Conservation (phyloP, 2,888 invertebrate genomes). For the Cephus nigrinus region DNA sequence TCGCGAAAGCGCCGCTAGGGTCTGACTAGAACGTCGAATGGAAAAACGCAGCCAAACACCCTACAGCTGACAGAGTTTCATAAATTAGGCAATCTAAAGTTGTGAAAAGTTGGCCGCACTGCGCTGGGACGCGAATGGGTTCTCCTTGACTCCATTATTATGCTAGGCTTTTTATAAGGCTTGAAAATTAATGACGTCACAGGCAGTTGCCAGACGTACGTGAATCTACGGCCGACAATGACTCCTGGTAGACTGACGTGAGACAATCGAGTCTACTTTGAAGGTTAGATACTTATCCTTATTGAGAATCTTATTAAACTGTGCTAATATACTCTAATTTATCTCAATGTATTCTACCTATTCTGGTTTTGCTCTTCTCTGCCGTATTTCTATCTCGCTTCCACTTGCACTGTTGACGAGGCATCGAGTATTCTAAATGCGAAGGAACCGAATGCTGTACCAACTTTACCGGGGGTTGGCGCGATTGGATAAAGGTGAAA, state of each 20-base stretch:
- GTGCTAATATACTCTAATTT: neutral
- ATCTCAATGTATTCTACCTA: neutral
- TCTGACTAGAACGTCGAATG: neutral
- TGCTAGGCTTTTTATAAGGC: neutral
- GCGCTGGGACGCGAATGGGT: constrained; percentile 8
- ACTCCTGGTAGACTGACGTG: neutral
- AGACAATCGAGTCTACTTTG: neutral
- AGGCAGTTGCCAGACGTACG: neutral
- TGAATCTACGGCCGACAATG: neutral
- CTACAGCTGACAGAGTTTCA: constrained; percentile 19
- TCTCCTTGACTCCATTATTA: constrained; percentile 1
- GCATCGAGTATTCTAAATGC: neutral
- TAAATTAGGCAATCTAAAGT: constrained; percentile 26
- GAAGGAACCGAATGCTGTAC: neutral
- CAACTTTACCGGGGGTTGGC: neutral
- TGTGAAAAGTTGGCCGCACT: constrained; percentile 21
- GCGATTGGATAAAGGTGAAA: neutral
- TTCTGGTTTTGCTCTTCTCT: neutral
- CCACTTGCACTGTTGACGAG: neutral
- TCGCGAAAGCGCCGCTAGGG: neutral
- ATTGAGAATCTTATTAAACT: neutral
- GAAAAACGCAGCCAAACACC: constrained; percentile 10
- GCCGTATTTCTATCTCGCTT: neutral
- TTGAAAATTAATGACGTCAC: constrained; percentile 3
- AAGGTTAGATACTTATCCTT: neutral